Evolutionary conservation across 2,113 vertebrate species (phyloP).

Genomic region (Tupaia tana): DNA sequence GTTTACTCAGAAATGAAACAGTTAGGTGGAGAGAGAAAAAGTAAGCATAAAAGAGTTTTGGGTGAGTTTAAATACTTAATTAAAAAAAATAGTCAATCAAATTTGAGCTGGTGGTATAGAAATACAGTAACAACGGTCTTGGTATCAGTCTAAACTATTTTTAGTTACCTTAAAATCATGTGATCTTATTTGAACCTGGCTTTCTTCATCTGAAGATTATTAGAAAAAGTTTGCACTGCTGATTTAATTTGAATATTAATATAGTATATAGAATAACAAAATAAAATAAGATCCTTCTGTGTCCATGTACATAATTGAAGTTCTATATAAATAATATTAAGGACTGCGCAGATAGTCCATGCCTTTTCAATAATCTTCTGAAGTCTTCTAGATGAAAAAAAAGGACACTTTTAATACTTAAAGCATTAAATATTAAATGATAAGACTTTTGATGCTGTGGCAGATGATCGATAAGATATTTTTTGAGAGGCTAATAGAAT

Average conservation of each 20-base stretch:
- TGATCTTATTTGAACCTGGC: neutral
- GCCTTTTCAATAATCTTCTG: too few species aligned
- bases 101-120: neutral
- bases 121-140: neutral
- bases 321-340: neutral
- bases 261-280: neutral
- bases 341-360: too few species aligned
- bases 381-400: neutral
- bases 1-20: slow-evolving; percentile 57
- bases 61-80: slow-evolving; percentile 43
- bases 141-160: neutral
- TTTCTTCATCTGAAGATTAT: neutral
- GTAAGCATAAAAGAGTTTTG: slow-evolving; percentile 29
- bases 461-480: neutral
- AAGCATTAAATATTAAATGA: neutral
- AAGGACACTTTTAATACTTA: neutral
- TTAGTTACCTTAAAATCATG: neutral
- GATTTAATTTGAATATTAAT: slow-evolving; percentile 31
- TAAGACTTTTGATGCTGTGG: neutral
- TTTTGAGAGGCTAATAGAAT: neutral
- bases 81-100: slow-evolving; percentile 46
- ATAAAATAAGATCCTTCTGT: neutral
- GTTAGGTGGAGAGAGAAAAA: slow-evolving; percentile 21
- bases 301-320: neutral
- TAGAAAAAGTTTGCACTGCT: neutral